Conservation (phyloP, 2,888 invertebrate species). For the Tridacna gigas region DNA sequence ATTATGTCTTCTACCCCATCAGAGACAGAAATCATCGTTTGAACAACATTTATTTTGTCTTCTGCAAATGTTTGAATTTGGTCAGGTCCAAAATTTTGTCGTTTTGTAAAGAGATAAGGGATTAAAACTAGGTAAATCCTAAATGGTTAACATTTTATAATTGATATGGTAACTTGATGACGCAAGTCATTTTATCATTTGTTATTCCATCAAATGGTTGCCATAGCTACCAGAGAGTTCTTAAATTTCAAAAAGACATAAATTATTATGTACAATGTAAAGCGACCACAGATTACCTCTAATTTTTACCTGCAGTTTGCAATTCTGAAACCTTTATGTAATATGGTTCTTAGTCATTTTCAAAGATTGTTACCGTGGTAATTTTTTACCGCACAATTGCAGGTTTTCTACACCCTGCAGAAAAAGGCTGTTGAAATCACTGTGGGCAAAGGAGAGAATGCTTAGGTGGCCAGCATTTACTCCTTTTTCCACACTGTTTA, state of each 20-base stretch:
- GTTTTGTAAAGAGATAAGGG: too few relatives aligned
- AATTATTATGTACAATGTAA: slow-evolving; percentile 10
- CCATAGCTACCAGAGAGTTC: slow-evolving; percentile 20
- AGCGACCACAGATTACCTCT: background rate
- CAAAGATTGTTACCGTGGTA: too few relatives aligned
- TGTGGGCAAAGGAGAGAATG: background rate
- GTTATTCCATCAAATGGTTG: slow-evolving; percentile 21
- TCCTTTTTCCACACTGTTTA: background rate
- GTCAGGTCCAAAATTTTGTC: too few relatives aligned
- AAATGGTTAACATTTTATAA: slow-evolving; percentile 16
- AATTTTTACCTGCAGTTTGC: background rate
- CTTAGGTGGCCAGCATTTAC: background rate
- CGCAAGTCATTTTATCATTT: slow-evolving; percentile 22
- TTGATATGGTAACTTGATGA: slow-evolving; percentile 28
- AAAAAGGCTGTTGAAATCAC: background rate
- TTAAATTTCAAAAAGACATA: slow-evolving; percentile 22
- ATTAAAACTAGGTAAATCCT: background rate
- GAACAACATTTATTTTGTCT: too few relatives aligned
- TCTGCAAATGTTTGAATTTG: too few relatives aligned
- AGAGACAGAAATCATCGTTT: too few relatives aligned
- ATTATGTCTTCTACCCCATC: too few relatives aligned
- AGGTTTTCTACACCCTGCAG: too few relatives aligned
- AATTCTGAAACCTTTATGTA: too few relatives aligned
- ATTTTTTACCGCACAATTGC: too few relatives aligned
- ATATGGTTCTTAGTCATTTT: too few relatives aligned